A percentile compares a stretch with the other conserved stretches of the same genome.
Conservation (phyloP, 2,888 invertebrate genomes). For the Drosophila pseudotalamancana region DNA sequence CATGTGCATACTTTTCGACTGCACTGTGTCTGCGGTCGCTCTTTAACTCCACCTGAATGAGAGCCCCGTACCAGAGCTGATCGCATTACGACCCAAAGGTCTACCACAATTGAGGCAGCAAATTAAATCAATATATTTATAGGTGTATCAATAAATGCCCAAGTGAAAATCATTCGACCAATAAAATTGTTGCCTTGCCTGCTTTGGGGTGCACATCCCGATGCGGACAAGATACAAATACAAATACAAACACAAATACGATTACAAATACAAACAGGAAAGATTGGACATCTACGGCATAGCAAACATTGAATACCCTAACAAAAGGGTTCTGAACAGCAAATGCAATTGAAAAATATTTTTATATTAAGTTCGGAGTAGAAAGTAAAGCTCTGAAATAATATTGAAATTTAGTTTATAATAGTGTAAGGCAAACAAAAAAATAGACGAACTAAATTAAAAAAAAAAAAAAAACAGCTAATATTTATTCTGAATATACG, state of each 20-base stretch:
- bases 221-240: not conserved
- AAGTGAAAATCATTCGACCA: conserved; percentile 54
- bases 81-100: conserved; percentile 22
- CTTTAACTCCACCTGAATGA: conserved; percentile 42
- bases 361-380: not conserved
- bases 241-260: conserved; percentile 2
- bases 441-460: too few species aligned
- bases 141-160: conserved; percentile 28
- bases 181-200: conserved; percentile 41
- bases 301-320: not conserved
- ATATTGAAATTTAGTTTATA: too few species aligned
- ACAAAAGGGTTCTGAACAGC: too few species aligned
- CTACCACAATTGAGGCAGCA: conserved; percentile 31
- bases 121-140: conserved; percentile 53
- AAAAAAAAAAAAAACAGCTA: too few species aligned
- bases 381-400: not conserved
- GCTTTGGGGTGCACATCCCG: conserved; percentile 1
- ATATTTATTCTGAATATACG: too few species aligned
- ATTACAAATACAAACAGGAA: not conserved
- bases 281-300: not conserved
- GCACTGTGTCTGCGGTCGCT: conserved; percentile 39
- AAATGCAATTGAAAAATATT: not conserved
- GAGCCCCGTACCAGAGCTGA: conserved; percentile 9
- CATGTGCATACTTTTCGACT: conserved; percentile 32
- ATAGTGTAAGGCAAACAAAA: too few species aligned